Percentiles rank a stretch among this genome's conserved stretches.
Conservation (phyloP, 2,888 invertebrate species). For the Dynastes hyllus region DNA sequence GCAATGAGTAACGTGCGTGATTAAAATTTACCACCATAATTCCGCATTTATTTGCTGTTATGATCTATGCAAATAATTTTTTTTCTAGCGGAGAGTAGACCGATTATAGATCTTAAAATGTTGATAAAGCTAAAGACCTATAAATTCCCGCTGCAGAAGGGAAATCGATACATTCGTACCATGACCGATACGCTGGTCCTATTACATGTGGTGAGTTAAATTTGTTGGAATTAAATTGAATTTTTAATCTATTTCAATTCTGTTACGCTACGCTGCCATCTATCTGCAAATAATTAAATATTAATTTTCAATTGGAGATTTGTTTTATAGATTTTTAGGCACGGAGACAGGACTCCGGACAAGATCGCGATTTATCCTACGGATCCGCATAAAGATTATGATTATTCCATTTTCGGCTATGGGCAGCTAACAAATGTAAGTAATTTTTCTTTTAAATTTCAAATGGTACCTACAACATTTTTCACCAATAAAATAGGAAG, state of each 20-base stretch:
- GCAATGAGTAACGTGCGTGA: not conserved
- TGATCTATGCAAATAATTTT: not conserved
- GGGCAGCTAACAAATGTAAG: constrained; percentile 83
- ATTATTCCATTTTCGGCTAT: constrained; percentile 80
- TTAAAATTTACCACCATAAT: not conserved
- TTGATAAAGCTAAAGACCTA: constrained; percentile 22
- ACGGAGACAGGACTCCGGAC: constrained; percentile 83
- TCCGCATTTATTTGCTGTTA: no score
- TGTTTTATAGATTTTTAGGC: constrained; percentile 77
- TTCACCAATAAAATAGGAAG: constrained; percentile 34
- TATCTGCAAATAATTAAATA: not conserved
- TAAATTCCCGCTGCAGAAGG: constrained; percentile 25
- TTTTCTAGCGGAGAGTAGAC: not conserved
- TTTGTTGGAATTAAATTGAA: not conserved
- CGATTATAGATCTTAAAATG: constrained; percentile 4
- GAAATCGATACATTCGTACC: constrained; percentile 25
- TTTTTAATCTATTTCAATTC: not conserved
- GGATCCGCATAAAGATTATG: constrained; percentile 77
- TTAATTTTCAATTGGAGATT: constrained; percentile 7
- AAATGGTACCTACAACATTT: not conserved
- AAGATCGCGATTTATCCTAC: constrained; percentile 76
- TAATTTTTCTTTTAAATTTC: constrained; percentile 23
- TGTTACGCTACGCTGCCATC: not conserved
- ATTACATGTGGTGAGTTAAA: constrained; percentile 44
- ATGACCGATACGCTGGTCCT: constrained; percentile 46